Evolutionary conservation across 1,140 invertebrate genomes (phyloP), one percentile per base, ranked within the genome.

Genomic region (Drosophila sechellia): DNA sequence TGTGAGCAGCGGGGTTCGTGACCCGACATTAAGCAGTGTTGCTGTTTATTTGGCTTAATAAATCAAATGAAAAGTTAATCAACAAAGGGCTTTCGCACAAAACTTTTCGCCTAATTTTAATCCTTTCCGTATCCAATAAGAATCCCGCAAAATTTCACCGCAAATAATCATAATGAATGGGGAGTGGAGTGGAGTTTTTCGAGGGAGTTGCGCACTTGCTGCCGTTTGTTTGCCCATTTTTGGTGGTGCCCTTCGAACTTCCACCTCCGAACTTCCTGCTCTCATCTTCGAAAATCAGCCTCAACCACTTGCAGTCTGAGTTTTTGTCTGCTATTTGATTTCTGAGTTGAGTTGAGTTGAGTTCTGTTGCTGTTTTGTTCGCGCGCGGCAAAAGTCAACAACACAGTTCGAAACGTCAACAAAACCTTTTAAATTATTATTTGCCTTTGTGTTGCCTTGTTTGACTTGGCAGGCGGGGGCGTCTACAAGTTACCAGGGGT

Each of bases 401-500:
- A 90, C 83, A 83, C 83, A 83, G 83, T 90, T 90, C 79, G 83
- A 87, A 90, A 90, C 83, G 89, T 90, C 87, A 90, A 90, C 87
- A 90, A 85, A 90, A 87, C 87, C 87, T 90, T 90, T 90, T 90
- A 90, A 90, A 90, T 90, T 90, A 90, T 90, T 90, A 90, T 90
- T 90, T 90, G 77, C 80, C 76, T 90, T 86, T 86, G 83, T 86
- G 81, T 77, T 77, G 76, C 83, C 71, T 84, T 90, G 85, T 90
- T 90, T 90, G 70, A 86, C 66, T 90, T 90, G 48, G 55, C 54
- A 69, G 40, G 59, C 48, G 78, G 65, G 59, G 69, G 79, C 46
- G 60, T 34, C 35, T 15, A 46, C 42, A 57, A 37, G 25, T 40
- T 20, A 15, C 37, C 58, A 37, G 42, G 40, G 54, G 46, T 31